Conservation (phyloP, 2,888 invertebrate genomes). For the Hymenopus coronatus region DNA sequence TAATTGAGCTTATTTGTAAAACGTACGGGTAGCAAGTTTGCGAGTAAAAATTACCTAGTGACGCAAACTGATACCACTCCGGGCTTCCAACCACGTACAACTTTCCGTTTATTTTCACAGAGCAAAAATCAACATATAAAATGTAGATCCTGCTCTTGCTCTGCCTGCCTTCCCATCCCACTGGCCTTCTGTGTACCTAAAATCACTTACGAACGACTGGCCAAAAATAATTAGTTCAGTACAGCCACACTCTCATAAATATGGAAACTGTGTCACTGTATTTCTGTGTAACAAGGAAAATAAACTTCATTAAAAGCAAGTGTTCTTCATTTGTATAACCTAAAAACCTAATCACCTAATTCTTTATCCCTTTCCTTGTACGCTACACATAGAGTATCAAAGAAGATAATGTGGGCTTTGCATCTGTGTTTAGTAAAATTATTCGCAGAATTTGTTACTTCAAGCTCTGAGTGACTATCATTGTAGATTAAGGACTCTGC, state of each 20-base stretch:
- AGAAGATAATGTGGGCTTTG: no score
- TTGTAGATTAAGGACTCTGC: no score
- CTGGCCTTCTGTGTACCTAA: not conserved
- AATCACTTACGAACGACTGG: slow-evolving; percentile 17
- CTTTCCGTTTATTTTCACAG: slow-evolving; percentile 13
- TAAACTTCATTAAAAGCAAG: not conserved
- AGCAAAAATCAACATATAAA: slow-evolving; percentile 20
- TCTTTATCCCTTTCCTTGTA: no score
- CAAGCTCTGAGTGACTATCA: no score
- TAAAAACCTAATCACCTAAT: no score
- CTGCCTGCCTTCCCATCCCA: not conserved
- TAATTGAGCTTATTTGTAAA: slow-evolving; percentile 20
- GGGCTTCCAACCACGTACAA: not conserved
- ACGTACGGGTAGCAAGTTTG: slow-evolving; percentile 15
- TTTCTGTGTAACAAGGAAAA: not conserved
- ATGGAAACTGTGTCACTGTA: not conserved
- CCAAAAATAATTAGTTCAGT: slow-evolving; percentile 16
- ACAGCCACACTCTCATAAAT: not conserved
- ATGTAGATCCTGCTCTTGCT: not conserved
- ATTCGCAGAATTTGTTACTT: no score
- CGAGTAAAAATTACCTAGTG: slow-evolving; percentile 14
- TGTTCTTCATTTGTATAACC: no score
- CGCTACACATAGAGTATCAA: no score
- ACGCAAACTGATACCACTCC: slow-evolving; percentile 15
- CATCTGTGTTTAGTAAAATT: no score